Conservation (phyloP, 2,888 invertebrate genomes). For the Caenorhabditis japonica region DNA sequence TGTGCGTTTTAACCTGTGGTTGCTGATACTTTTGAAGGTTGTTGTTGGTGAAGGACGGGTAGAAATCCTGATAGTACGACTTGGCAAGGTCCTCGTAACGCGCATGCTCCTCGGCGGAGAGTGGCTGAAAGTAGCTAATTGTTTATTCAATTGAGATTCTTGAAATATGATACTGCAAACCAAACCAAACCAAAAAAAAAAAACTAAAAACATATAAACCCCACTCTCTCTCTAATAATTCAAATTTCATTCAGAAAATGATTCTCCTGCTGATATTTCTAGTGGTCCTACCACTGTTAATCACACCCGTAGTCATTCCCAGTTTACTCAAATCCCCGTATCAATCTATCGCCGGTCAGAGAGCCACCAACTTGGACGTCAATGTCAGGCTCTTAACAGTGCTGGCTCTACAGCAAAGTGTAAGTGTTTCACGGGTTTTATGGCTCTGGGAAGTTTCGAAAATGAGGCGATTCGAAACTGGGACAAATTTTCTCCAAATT, state of each 20-base stretch:
- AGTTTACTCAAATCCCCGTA: slow-evolving; percentile 55
- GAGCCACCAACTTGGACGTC: slow-evolving; percentile 67
- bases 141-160: slow-evolving; percentile 1
- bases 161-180: slow-evolving; percentile 4
- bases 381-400: slow-evolving; percentile 65
- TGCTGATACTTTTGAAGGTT: slow-evolving; percentile 2
- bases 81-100: slow-evolving; percentile 71
- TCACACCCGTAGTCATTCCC: slow-evolving; percentile 51
- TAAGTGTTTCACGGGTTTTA: slow-evolving; percentile 29
- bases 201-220: too few relatives aligned
- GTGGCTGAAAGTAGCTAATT: slow-evolving; percentile 63
- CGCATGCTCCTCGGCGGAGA: slow-evolving; percentile 62
- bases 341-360: slow-evolving; percentile 59
- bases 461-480: too few relatives aligned
- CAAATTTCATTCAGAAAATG: slow-evolving; percentile 7
- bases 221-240: too few relatives aligned
- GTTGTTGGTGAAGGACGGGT: slow-evolving; percentile 36
- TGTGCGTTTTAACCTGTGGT: slow-evolving; percentile 10
- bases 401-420: slow-evolving; percentile 64
- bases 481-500: too few relatives aligned
- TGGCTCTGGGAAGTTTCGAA: too few relatives aligned
- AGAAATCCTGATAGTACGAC: slow-evolving; percentile 70
- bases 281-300: not conserved
- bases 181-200: too few relatives aligned
- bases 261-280: not conserved